Percentiles rank a stretch among this genome's conserved stretches.
These are phyloP conservation scores for Campylomormyrus numenius DNA, from an alignment of 2,113 vertebrate genomes.

Conservation along the genomic window DNA sequence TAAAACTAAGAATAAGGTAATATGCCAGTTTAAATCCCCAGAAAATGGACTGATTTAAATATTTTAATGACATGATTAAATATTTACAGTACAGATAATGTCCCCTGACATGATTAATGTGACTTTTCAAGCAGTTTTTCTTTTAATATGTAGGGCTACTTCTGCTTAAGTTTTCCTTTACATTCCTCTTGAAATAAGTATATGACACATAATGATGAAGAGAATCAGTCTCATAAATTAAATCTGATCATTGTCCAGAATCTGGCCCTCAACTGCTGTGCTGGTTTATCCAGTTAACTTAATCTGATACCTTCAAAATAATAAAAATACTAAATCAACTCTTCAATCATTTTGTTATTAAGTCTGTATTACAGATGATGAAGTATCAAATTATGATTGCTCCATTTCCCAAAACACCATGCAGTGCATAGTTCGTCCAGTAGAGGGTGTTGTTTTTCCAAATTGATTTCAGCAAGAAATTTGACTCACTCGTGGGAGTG, in stretches of 20 bases:
- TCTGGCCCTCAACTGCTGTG: background rate
- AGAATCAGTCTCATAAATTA: background rate
- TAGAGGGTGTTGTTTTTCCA: conserved; percentile 16
- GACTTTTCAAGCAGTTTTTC: background rate
- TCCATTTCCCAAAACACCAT: background rate
- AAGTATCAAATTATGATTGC: background rate
- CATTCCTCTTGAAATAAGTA: background rate
- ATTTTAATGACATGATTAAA: conserved; percentile 12
- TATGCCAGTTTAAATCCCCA: conserved; percentile 20
- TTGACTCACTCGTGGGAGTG: background rate
- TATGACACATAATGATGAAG: background rate
- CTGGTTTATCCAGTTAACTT: background rate
- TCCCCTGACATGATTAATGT: background rate
- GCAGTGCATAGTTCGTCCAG: conserved; percentile 7
- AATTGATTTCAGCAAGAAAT: background rate
- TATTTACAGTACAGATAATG: conserved; percentile 16
- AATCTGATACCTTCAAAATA: background rate
- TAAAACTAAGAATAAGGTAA: background rate
- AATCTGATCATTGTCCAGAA: background rate
- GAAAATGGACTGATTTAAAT: conserved; percentile 9
- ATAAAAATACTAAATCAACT: background rate
- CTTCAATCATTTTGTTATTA: background rate
- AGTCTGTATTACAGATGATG: background rate
- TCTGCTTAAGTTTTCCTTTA: background rate
- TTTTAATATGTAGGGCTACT: background rate